Percentiles rank a stretch among this genome's conserved stretches.
Conservation (phyloP, 2,797 vertebrate genomes). For the Spinus pinus region DNA sequence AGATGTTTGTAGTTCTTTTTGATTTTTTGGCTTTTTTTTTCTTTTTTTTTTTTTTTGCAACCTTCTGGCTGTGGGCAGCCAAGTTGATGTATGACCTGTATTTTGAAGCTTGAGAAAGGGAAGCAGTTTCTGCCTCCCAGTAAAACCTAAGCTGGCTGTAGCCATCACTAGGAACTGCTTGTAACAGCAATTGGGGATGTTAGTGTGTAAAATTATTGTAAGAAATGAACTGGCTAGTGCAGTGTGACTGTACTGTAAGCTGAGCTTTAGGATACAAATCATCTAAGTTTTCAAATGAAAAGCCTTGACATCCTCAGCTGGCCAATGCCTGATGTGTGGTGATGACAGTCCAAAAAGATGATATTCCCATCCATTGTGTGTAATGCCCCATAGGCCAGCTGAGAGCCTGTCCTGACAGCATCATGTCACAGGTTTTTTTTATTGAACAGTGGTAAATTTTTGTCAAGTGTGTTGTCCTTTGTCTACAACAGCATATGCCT, state of each 20-base stretch:
- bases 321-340: rapidly evolving
- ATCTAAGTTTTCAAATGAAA: background rate
- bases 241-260: background rate
- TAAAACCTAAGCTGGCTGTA: background rate
- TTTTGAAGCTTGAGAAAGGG: background rate
- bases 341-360: background rate
- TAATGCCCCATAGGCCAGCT: background rate
- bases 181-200: rapidly evolving
- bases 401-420: background rate
- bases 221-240: background rate
- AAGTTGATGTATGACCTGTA: background rate
- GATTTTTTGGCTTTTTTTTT: background rate
- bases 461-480: background rate
- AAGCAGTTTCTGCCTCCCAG: background rate
- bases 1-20: background rate
- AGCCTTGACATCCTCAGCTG: background rate
- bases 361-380: rapidly evolving
- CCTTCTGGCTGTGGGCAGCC: background rate
- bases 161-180: background rate
- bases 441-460: background rate
- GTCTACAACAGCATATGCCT: background rate
- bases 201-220: background rate
- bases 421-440: background rate
- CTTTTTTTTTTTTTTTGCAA: background rate
- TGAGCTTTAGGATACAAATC: background rate